Conservation (phyloP, 2,113 vertebrate species). For the Phrynosoma blainvillii region DNA sequence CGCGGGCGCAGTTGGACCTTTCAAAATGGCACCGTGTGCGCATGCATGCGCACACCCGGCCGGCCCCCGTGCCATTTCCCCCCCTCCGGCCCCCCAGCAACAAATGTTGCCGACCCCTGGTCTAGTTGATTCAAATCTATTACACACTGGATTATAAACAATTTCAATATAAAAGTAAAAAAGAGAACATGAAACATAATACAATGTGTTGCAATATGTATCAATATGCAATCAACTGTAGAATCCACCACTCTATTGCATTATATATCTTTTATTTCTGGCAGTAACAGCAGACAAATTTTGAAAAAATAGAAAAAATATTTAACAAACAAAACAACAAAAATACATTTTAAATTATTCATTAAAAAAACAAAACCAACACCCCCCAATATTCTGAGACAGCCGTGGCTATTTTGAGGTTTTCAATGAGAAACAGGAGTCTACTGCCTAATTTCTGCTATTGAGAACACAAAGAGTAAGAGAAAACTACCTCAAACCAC, state of each 20-base stretch:
- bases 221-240: neutral
- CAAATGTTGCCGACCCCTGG: no score
- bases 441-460: slow-evolving; percentile 72
- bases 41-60: no score
- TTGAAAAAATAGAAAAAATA: slow-evolving; percentile 21
- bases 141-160: slow-evolving; percentile 32
- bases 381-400: neutral
- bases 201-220: neutral
- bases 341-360: slow-evolving; percentile 43
- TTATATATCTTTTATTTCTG: neutral
- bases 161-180: slow-evolving; percentile 19
- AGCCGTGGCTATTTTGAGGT: slow-evolving; percentile 54
- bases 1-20: no score
- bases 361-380: neutral
- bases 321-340: neutral
- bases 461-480: slow-evolving; percentile 71
- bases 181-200: neutral
- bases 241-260: neutral
- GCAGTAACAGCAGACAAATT: neutral
- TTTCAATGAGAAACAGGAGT: slow-evolving; percentile 61
- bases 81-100: no score
- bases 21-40: no score
- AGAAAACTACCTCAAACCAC: slow-evolving; percentile 72
- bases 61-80: no score
- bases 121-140: neutral